Base-by-base conservation (phyloP, 2,113 vertebrate species). In the Penelope pileata region DNA sequence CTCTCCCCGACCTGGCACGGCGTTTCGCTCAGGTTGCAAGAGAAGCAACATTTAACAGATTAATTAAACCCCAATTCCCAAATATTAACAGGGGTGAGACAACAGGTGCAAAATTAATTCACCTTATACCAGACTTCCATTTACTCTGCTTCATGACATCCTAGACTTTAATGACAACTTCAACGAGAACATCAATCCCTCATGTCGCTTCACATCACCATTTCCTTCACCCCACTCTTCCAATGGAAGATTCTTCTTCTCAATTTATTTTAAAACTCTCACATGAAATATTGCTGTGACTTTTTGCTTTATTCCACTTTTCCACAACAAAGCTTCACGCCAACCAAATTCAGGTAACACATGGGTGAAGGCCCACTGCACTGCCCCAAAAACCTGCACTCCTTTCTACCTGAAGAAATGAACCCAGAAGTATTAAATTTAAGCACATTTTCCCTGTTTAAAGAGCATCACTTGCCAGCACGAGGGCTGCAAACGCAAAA, bases 171-270 rank as follows among this genome's bases (percentile, higher is more conserved):
- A n/a, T n/a, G n/a, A n/a, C n/a, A n/a, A 73, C 69, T 69, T 78
- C 18, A 51, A 26, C 1, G 12, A 47, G 23, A 64, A 26, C 27
- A 32, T 15, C 32, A 19, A 32, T 10, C 38, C 45, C 72, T 68
- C 30, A 2, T 38, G 68, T 76, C 0, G 5, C 38, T 81, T 47
- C 17, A n/a, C 11, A 56, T 17, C 40, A 16, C 51, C 42, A 56
- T 62, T 62, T 43, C 56, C 29, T 16, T 1, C 6, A 26, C 21
- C 29, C n/a, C 51, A 3, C 6, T 89, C 45, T 72, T 47, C 66
- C n/a, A 27, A n/a, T 2, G 10, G 22, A 81, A 81, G 23, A 5
- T 6, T 0, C 0, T 8, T 18, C 3, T n/a, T n/a, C n/a, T n/a
- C n/a, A n/a, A n/a, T n/a, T n/a, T n/a, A n/a, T n/a, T n/a, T n/a